phyloP scores from a whole-genome alignment of 2,888 invertebrate species.

The Chaitophorus viminalis region DNA sequence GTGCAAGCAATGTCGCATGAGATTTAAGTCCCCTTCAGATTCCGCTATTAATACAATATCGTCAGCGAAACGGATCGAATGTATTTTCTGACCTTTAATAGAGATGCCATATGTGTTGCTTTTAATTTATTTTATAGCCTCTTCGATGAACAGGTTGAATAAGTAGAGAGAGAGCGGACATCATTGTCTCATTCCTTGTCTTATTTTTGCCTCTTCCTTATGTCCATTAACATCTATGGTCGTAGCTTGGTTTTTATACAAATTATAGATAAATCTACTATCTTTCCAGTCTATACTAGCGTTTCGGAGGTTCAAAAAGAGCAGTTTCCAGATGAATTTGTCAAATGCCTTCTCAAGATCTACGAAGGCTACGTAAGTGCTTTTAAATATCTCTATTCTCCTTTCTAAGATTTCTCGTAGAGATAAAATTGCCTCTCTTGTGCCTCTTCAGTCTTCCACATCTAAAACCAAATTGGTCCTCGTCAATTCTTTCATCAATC shows the following conservation, averaged over 20 bases:
- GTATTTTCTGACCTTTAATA: background rate
- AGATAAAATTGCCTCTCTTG: background rate
- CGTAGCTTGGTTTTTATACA: slow-evolving; percentile 31
- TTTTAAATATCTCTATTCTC: background rate
- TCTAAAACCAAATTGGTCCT: background rate
- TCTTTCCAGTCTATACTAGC: slow-evolving; percentile 7
- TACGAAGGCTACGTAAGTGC: background rate
- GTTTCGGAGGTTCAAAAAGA: background rate
- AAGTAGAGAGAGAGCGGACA: slow-evolving; percentile 18
- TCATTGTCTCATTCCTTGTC: slow-evolving; percentile 35
- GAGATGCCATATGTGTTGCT: background rate
- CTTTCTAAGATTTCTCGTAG: background rate
- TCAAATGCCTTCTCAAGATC: too few species aligned
- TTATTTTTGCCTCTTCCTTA: slow-evolving; percentile 14
- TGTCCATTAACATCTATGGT: slow-evolving; percentile 31
- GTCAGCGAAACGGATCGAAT: background rate
- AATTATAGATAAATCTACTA: background rate
- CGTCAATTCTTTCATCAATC: background rate
- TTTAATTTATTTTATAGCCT: background rate
- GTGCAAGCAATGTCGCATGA: background rate
- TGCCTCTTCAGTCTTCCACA: too few species aligned
- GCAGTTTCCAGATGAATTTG: slow-evolving; percentile 20
- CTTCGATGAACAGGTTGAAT: slow-evolving; percentile 4
- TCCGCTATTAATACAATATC: background rate
- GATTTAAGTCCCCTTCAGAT: background rate